These are phyloP conservation scores for Sander vitreus DNA, from an alignment of 2,113 vertebrate genomes.

Conservation along the genomic window DNA sequence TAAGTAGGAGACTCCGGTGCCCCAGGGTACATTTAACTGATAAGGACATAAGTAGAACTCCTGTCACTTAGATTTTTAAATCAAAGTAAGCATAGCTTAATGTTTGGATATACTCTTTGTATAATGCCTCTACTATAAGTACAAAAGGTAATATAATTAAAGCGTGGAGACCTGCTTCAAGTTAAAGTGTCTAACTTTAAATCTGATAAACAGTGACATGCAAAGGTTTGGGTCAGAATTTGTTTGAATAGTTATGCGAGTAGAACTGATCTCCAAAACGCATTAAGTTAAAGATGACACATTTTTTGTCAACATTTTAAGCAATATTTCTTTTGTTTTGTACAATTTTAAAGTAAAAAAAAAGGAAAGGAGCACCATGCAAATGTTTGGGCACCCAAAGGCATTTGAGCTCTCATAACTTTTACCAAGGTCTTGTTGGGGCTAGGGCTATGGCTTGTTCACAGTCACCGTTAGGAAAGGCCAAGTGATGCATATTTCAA, in stretches of 20 bases:
- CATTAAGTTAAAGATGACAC: neutral
- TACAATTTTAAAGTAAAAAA: neutral
- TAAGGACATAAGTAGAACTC: neutral
- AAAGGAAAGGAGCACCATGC: neutral
- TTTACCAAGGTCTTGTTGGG: neutral
- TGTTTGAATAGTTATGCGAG: no score
- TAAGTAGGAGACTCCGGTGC: neutral
- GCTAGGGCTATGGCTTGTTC: neutral
- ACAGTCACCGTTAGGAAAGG: neutral
- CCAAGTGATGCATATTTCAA: neutral
- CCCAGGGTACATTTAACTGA: slow-evolving; percentile 5
- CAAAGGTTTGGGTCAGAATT: no score
- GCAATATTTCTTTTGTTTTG: neutral
- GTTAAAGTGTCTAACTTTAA: neutral
- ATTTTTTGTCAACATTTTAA: neutral
- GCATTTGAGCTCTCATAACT: neutral
- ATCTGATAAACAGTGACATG: neutral
- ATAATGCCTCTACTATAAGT: neutral
- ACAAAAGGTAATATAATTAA: neutral
- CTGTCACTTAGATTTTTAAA: neutral
- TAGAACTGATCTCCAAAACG: neutral
- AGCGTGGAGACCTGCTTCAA: neutral
- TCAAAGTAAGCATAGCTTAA: neutral
- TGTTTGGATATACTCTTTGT: neutral
- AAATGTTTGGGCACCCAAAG: neutral